Evolutionary conservation across 53 echinoderm and acorn worm species (phyloP).

Genomic region (Luidia sarsii): DNA sequence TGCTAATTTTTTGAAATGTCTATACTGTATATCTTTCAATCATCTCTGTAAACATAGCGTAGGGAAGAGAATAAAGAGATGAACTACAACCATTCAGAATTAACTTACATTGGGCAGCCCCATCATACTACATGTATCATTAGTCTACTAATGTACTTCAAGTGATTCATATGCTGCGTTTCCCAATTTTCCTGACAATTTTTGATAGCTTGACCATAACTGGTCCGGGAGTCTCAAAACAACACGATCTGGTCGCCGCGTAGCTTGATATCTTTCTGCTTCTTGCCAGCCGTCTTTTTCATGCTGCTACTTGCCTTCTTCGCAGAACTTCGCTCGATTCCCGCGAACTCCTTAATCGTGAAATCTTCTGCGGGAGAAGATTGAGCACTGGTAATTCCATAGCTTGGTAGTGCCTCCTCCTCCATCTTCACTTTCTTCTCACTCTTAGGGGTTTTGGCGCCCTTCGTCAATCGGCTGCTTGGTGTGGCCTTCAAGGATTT

Average conservation of each 20-base stretch:
- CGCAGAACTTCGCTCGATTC: not conserved
- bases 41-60: too few species aligned
- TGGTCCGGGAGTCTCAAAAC: slow-evolving; percentile 69
- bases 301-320: not conserved
- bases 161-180: too few species aligned
- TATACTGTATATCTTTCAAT: too few species aligned
- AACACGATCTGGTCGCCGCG: slow-evolving; percentile 2
- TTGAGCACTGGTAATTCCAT: not conserved
- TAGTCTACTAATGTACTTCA: too few species aligned
- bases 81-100: too few species aligned
- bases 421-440: not conserved
- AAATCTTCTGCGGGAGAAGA: not conserved
- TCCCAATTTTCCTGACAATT: too few species aligned
- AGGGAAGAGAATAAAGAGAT: too few species aligned
- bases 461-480: not conserved
- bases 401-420: not conserved
- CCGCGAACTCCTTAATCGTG: slow-evolving; percentile 25
- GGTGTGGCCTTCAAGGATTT: not conserved
- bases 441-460: slow-evolving; percentile 10
- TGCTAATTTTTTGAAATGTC: too few species aligned
- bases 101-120: too few species aligned
- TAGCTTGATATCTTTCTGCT: not conserved
- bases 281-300: not conserved
- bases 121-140: too few species aligned
- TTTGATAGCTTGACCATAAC: too few species aligned